Conservation (phyloP, 2,888 invertebrate species). For the Neocrepidodera transversa region DNA sequence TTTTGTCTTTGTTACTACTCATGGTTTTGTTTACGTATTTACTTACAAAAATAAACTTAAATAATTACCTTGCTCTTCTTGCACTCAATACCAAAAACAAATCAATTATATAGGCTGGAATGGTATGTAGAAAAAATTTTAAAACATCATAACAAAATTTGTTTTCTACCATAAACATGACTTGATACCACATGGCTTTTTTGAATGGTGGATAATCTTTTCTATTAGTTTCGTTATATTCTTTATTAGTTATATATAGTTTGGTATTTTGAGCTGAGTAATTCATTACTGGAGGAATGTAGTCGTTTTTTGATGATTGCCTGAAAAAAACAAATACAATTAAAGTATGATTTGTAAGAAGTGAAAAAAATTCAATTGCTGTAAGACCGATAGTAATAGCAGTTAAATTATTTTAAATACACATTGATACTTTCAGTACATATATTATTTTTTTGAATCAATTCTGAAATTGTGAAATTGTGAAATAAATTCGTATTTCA, state of each 20-base stretch:
- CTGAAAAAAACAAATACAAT: constrained; percentile 26
- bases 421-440: too few species aligned
- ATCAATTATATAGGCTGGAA: constrained; percentile 44
- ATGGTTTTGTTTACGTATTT: too few species aligned
- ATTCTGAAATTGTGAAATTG: too few species aligned
- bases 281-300: constrained; percentile 39
- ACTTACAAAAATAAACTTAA: too few species aligned
- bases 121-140: constrained; percentile 41
- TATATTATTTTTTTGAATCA: too few species aligned
- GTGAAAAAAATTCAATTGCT: too few species aligned
- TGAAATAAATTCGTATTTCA: too few species aligned
- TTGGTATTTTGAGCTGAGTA: constrained; percentile 44
- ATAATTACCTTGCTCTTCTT: constrained; percentile 41
- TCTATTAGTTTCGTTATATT: constrained; percentile 27
- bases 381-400: too few species aligned
- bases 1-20: too few species aligned
- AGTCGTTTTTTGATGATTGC: constrained; percentile 26
- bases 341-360: too few species aligned
- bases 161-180: constrained; percentile 39
- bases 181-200: constrained; percentile 45
- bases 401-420: too few species aligned
- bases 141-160: constrained; percentile 30
- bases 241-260: constrained; percentile 39
- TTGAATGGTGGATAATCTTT: constrained; percentile 41
- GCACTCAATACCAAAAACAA: constrained; percentile 35